Evolutionary conservation across 1,140 invertebrate genomes (phyloP).

Genomic region (Carcinoscorpius rotundicauda): DNA sequence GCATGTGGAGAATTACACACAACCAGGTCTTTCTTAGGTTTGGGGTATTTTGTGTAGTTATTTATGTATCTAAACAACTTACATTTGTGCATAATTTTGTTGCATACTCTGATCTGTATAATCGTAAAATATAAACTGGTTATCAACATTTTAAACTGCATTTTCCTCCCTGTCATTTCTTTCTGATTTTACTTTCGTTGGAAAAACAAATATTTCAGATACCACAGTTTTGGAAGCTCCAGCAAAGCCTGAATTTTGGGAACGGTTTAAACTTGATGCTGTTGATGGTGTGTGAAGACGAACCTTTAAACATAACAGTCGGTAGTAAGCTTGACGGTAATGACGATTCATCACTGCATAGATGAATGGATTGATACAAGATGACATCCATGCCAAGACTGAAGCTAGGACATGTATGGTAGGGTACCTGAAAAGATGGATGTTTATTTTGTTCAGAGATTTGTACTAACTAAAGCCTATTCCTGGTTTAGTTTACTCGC

Average conservation of each 20-base stretch:
- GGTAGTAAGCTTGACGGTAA: conserved; percentile 59
- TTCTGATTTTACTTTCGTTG: no score
- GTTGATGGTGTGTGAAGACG: neutral
- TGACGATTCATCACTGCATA: conserved; percentile 74
- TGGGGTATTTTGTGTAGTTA: no score
- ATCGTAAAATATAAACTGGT: no score
- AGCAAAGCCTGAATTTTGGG: neutral
- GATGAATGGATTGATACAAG: conserved; percentile 73
- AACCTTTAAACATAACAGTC: conserved; percentile 39
- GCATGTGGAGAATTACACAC: no score
- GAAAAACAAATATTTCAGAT: conserved; percentile 2
- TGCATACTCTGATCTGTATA: no score
- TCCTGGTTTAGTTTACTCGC: no score
- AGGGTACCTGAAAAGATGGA: conserved; percentile 39
- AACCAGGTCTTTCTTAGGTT: no score
- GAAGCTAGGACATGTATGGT: conserved; percentile 63
- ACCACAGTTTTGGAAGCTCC: neutral
- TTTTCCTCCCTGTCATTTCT: conserved; percentile 4
- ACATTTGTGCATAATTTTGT: no score
- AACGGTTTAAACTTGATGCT: neutral
- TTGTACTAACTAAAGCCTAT: no score
- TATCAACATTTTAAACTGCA: no score
- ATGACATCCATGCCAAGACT: conserved; percentile 69
- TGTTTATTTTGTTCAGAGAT: neutral
- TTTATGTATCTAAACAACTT: no score